Conservation (phyloP, 1,140 invertebrate species). For the Acromyrmex echinatior region DNA sequence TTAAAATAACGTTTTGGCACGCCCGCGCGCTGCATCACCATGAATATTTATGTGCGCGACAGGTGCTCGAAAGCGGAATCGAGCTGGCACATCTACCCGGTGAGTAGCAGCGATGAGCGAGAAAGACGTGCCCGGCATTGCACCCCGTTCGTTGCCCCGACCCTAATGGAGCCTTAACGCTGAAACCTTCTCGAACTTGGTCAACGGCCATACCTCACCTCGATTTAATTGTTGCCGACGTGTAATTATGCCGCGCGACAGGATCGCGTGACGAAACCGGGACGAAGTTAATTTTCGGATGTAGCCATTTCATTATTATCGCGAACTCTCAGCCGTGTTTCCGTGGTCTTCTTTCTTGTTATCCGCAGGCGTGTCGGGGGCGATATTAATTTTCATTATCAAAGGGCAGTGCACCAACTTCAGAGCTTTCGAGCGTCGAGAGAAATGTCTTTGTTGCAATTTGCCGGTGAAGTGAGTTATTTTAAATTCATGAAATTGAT, state of each 20-base stretch:
- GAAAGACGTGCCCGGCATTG: constrained; percentile 32
- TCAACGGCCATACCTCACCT: neutral
- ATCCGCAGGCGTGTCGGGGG: neutral
- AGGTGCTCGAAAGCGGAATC: constrained; percentile 44
- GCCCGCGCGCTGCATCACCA: neutral
- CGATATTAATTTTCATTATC: constrained; percentile 49
- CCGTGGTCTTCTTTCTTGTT: constrained; percentile 29
- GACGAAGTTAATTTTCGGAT: constrained; percentile 59
- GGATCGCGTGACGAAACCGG: constrained; percentile 38
- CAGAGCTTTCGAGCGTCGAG: neutral
- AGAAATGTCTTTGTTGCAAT: constrained; percentile 48
- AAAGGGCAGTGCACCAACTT: neutral
- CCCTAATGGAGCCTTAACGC: constrained; percentile 38
- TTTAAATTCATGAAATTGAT: constrained; percentile 14
- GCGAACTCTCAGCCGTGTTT: constrained; percentile 2
- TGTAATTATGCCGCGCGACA: constrained; percentile 41
- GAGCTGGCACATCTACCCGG: neutral
- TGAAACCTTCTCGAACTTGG: constrained; percentile 10
- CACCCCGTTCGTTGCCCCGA: neutral
- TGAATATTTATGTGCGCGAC: constrained; percentile 53
- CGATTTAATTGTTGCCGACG: constrained; percentile 33
- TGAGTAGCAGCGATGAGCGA: neutral
- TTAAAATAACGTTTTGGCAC: constrained; percentile 15
- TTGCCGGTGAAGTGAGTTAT: neutral
- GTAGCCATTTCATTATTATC: constrained; percentile 55